phyloP scores from a whole-genome alignment of 2,113 vertebrate genomes.

The Phalacrocorax brasilianus region DNA sequence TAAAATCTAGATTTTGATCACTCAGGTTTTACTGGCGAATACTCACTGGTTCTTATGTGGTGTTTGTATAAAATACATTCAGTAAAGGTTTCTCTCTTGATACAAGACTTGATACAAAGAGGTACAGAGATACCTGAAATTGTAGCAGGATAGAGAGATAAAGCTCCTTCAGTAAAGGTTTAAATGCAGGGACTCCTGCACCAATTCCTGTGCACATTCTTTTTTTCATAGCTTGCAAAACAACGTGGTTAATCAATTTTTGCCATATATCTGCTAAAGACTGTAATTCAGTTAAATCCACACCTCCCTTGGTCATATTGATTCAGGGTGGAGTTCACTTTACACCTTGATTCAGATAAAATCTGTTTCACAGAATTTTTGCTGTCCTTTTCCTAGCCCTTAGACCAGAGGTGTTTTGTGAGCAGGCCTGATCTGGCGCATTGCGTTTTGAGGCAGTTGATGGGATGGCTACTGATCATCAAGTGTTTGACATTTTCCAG shows the following conservation, averaged over 20 bases:
- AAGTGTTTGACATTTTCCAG: too few relatives aligned
- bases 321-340: neutral
- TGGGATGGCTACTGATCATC: accelerated
- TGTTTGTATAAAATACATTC: neutral
- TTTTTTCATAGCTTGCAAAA: accelerated
- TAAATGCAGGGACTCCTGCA: neutral
- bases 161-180: neutral
- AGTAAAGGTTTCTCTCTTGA: neutral
- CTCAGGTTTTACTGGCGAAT: neutral
- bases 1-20: neutral
- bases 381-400: neutral
- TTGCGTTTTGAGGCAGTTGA: accelerated
- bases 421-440: accelerated
- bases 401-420: accelerated
- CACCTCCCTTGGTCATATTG: neutral
- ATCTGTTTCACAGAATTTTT: neutral
- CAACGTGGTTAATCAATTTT: accelerated
- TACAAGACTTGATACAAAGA: too few relatives aligned
- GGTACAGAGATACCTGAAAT: too few relatives aligned
- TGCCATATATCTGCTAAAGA: accelerated
- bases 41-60: neutral
- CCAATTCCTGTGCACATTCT: accelerated
- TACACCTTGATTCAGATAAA: neutral
- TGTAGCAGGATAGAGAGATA: accelerated
- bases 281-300: neutral